Conservation (phyloP, 2,113 vertebrate genomes). For the Junco hyemalis region DNA sequence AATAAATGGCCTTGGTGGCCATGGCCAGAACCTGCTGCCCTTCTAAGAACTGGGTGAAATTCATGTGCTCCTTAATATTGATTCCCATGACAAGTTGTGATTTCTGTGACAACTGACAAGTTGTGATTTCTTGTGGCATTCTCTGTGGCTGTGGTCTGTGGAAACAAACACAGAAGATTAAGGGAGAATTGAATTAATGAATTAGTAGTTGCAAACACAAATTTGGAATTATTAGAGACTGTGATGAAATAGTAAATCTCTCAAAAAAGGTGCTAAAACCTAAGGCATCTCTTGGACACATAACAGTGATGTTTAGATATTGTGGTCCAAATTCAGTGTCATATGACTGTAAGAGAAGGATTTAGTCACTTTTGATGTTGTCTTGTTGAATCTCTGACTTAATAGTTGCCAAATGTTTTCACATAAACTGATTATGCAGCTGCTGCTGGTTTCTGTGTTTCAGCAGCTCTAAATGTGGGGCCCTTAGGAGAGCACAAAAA, state of each 20-base stretch:
- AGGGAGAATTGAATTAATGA: neutral
- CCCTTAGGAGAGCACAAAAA: neutral
- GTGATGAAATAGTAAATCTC: neutral
- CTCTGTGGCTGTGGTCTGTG: neutral
- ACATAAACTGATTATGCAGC: neutral
- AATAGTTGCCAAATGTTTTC: conserved; percentile 5
- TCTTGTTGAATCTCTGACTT: neutral
- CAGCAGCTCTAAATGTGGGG: neutral
- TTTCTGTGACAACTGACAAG: neutral
- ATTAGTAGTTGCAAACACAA: neutral
- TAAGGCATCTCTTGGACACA: neutral
- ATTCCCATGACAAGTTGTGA: neutral
- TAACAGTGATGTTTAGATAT: neutral
- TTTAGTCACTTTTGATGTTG: neutral
- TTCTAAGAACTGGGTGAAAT: neutral
- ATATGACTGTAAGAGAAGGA: neutral
- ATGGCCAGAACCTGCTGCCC: neutral
- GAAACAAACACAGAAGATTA: neutral
- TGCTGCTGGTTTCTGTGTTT: conserved; percentile 17
- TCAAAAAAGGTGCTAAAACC: neutral
- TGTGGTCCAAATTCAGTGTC: neutral
- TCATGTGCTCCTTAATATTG: neutral
- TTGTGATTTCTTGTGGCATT: neutral
- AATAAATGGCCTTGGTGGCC: neutral
- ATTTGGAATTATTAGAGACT: neutral